These are phyloP conservation scores for Pelosia muscerda DNA, from an alignment of 2,888 invertebrate species.

Conservation along the genomic window DNA sequence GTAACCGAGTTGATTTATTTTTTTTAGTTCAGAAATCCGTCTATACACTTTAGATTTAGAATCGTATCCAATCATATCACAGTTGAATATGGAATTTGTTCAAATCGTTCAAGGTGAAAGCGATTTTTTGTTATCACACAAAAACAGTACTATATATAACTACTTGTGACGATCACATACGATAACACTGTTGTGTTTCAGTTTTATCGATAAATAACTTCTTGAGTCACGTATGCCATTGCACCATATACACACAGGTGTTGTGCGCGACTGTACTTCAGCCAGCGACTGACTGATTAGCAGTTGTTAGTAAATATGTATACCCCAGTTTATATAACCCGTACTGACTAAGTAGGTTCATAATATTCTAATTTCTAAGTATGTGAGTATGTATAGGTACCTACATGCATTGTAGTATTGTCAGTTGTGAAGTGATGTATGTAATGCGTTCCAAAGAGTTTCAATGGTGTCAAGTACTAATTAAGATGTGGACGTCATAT, in stretches of 20 bases:
- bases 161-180: conserved; percentile 69
- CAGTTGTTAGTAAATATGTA: conserved; percentile 50
- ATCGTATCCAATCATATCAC: conserved; percentile 8
- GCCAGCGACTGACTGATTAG: conserved; percentile 27
- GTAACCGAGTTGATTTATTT: not conserved
- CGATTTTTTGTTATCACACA: conserved; percentile 66
- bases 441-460: conserved; percentile 43
- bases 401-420: conserved; percentile 33
- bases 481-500: conserved; percentile 53
- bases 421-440: conserved; percentile 39
- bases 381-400: conserved; percentile 40
- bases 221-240: conserved; percentile 83
- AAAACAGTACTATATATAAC: conserved; percentile 69
- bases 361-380: conserved; percentile 48
- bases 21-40: not conserved
- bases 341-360: conserved; percentile 34
- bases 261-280: conserved; percentile 44
- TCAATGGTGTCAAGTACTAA: conserved; percentile 55
- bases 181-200: conserved; percentile 79
- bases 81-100: conserved; percentile 13
- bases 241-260: conserved; percentile 62
- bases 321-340: conserved; percentile 40
- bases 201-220: conserved; percentile 72
- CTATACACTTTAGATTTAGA: not conserved
- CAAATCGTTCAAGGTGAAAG: conserved; percentile 73